Evolutionary conservation across 2,888 invertebrate genomes (phyloP).

Genomic region (Prosapia bicincta): DNA sequence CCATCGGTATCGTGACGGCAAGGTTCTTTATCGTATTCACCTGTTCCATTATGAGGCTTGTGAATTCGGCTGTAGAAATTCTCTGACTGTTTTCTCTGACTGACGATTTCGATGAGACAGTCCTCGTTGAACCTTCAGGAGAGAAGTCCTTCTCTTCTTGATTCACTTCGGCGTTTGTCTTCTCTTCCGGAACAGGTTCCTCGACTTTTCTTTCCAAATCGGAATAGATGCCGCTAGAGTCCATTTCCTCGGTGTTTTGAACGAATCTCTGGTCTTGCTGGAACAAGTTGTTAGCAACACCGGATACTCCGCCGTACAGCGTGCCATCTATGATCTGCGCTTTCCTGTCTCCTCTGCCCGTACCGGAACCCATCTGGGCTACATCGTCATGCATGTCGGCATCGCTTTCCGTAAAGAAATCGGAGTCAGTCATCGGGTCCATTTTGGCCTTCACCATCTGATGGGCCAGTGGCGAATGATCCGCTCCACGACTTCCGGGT

Average conservation of each 20-base stretch:
- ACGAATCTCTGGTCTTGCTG: constrained; percentile 40
- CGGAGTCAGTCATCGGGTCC: constrained; percentile 86
- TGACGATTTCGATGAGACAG: constrained; percentile 45
- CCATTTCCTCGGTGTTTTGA: constrained; percentile 75
- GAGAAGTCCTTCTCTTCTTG: constrained; percentile 57
- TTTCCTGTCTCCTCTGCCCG: constrained; percentile 64
- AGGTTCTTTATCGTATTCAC: constrained; percentile 36
- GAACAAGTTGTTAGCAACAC: constrained; percentile 30
- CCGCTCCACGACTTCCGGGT: constrained; percentile 74
- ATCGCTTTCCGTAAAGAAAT: constrained; percentile 87
- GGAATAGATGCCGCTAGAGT: constrained; percentile 85
- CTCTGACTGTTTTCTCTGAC: constrained; percentile 51
- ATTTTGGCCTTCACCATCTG: constrained; percentile 35
- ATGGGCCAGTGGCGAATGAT: constrained; percentile 54
- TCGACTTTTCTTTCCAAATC: constrained; percentile 77
- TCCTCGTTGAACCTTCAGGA: constrained; percentile 58
- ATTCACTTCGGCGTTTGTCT: constrained; percentile 43
- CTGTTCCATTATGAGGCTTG: constrained; percentile 34
- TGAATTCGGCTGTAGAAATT: constrained; percentile 34
- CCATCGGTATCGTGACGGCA: constrained; percentile 24
- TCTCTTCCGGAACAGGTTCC: constrained; percentile 45
- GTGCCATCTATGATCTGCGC: constrained; percentile 88
- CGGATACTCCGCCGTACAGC: constrained; percentile 61
- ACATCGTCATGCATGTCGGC: constrained; percentile 76
- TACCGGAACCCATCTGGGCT: constrained; percentile 44